These are phyloP conservation scores for Zaprionus ghesquierei DNA, from an alignment of 1,140 invertebrate species.

Conservation along the genomic window DNA sequence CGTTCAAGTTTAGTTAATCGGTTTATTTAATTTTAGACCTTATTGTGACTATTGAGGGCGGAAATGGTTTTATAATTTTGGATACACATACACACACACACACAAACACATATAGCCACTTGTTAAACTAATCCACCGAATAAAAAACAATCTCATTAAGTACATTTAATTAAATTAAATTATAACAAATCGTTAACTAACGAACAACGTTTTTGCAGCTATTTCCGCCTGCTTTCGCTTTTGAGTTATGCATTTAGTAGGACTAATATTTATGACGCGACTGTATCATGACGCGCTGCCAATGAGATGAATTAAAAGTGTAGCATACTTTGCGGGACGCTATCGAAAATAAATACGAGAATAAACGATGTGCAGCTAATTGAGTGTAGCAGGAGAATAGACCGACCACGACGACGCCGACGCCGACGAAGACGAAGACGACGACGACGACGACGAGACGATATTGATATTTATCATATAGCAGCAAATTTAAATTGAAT, in stretches of 20 bases:
- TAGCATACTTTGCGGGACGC: slow-evolving; percentile 56
- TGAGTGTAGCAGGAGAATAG: background rate
- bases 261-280: slow-evolving; percentile 57
- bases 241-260: slow-evolving; percentile 56
- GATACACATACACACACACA: slow-evolving; percentile 27
- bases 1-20: slow-evolving; percentile 77
- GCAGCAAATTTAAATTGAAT: slow-evolving; percentile 72
- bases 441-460: slow-evolving; percentile 3
- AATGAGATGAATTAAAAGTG: slow-evolving; percentile 12
- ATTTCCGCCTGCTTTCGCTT: slow-evolving; percentile 58
- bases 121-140: slow-evolving; percentile 80
- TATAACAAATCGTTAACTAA: slow-evolving; percentile 29
- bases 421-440: slow-evolving; percentile 10
- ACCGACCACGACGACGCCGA: slow-evolving; percentile 7
- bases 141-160: slow-evolving; percentile 77
- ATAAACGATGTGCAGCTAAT: no score
- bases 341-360: slow-evolving; percentile 4
- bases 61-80: slow-evolving; percentile 57
- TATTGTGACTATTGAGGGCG: slow-evolving; percentile 55
- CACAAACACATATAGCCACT: slow-evolving; percentile 58
- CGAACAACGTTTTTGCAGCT: slow-evolving; percentile 39
- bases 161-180: slow-evolving; percentile 61
- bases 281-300: slow-evolving; percentile 50
- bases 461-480: slow-evolving; percentile 32
- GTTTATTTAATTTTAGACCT: slow-evolving; percentile 68